Percentiles rank a stretch among this genome's conserved stretches.
Conservation (phyloP, 2,888 invertebrate species). For the Calameuta idolon region DNA sequence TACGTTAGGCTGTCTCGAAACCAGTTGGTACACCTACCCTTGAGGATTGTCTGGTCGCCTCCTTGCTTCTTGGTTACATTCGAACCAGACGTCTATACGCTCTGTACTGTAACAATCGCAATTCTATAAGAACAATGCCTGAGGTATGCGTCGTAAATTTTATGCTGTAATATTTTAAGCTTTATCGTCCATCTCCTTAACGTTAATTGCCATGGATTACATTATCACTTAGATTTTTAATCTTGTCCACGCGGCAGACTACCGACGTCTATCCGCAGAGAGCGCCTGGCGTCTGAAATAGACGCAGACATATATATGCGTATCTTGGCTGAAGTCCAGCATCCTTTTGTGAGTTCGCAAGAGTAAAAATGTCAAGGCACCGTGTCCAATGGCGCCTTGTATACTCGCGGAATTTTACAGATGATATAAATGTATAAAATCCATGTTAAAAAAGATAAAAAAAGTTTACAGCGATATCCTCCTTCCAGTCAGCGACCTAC, state of each 20-base stretch:
- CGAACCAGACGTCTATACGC: background rate
- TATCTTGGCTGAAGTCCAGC: background rate
- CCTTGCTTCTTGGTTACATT: background rate
- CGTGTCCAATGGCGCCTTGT: background rate
- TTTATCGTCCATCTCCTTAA: background rate
- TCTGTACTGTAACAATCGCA: background rate
- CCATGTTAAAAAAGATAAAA: background rate
- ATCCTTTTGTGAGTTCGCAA: background rate
- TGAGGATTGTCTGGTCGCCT: background rate
- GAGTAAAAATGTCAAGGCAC: conserved; percentile 1
- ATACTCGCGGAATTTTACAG: background rate
- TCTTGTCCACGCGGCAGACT: background rate
- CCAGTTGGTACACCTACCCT: conserved; percentile 4
- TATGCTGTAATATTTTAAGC: background rate
- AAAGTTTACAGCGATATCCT: background rate
- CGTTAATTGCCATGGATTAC: background rate
- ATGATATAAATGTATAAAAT: background rate
- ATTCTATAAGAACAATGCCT: background rate
- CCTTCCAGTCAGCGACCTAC: background rate
- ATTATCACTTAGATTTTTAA: background rate
- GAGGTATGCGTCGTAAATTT: background rate
- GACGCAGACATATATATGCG: background rate
- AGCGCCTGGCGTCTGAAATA: conserved; percentile 1
- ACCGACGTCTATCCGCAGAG: background rate
- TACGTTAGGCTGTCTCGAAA: background rate